Evolutionary conservation across 2,888 invertebrate species (phyloP).

Genomic region (Caenorhabditis sp.): DNA sequence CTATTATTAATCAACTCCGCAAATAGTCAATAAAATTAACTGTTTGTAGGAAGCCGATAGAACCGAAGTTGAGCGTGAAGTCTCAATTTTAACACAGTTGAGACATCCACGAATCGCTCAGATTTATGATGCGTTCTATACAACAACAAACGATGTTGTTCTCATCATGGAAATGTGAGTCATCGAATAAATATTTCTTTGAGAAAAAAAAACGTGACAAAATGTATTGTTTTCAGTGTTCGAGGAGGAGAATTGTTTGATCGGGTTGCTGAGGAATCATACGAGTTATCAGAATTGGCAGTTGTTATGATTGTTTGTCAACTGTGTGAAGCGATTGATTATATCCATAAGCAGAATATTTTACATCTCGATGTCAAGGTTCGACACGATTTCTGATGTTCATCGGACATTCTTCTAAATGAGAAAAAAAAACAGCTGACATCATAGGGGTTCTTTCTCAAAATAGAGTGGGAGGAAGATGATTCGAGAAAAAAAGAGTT

Average conservation of each 20-base stretch:
- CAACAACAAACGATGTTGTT: conserved; percentile 84
- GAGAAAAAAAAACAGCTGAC: conserved; percentile 30
- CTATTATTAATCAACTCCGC: neutral
- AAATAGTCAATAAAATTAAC: neutral
- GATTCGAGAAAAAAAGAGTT: neutral
- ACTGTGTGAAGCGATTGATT: conserved; percentile 91
- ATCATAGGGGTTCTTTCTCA: conserved; percentile 7
- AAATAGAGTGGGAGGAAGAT: neutral
- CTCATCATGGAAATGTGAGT: conserved; percentile 96
- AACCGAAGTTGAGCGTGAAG: conserved; percentile 72
- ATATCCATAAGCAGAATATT: conserved; percentile 93
- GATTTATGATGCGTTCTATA: conserved; percentile 94
- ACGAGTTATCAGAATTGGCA: conserved; percentile 90
- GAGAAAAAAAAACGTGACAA: neutral
- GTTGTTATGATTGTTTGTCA: conserved; percentile 96
- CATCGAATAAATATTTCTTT: neutral
- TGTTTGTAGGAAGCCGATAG: conserved; percentile 58
- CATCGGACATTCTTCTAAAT: neutral
- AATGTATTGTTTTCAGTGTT: conserved; percentile 78
- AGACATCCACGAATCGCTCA: conserved; percentile 95
- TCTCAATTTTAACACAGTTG: conserved; percentile 92
- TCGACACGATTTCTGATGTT: conserved; percentile 27
- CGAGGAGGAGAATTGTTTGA: conserved; percentile 98
- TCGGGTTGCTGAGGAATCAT: conserved; percentile 96
- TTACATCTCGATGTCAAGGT: conserved; percentile 97